phyloP scores from a whole-genome alignment of 1,140 invertebrate genomes.

The Limonius californicus region DNA sequence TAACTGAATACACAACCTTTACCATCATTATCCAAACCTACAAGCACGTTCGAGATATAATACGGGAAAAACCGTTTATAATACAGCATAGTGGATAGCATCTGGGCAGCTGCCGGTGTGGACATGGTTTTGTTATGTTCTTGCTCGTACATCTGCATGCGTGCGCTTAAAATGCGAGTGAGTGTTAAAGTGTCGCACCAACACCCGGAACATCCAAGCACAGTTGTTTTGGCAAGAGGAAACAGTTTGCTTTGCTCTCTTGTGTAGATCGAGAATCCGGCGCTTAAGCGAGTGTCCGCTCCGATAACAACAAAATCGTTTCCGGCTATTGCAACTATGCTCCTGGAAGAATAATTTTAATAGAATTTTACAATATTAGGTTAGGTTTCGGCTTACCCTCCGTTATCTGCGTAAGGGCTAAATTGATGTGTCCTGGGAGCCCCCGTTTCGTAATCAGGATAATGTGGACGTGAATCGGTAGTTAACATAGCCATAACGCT shows the following conservation, averaged over 20 bases:
- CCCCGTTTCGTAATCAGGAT: constrained; percentile 61
- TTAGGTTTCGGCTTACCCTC: constrained; percentile 58
- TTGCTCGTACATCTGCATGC: constrained; percentile 93
- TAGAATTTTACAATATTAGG: constrained; percentile 17
- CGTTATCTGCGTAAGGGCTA: constrained; percentile 72
- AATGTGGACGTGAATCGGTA: constrained; percentile 37
- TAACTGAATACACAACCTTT: constrained; percentile 93
- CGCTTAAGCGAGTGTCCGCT: constrained; percentile 90
- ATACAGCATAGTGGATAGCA: constrained; percentile 95
- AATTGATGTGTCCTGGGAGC: constrained; percentile 61
- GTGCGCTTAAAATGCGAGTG: constrained; percentile 77
- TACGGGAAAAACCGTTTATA: constrained; percentile 98
- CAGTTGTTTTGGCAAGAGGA: constrained; percentile 71
- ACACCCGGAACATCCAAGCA: constrained; percentile 88
- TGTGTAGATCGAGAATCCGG: constrained; percentile 86
- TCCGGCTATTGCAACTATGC: constrained; percentile 89
- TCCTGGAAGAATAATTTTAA: constrained; percentile 52
- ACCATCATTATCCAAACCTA: constrained; percentile 83
- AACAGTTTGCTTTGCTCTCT: constrained; percentile 85
- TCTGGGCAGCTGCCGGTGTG: constrained; percentile 87
- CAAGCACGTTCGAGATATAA: constrained; percentile 93
- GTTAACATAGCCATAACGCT: background rate
- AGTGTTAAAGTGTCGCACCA: constrained; percentile 97
- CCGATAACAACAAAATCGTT: constrained; percentile 56
- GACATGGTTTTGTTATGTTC: constrained; percentile 93